Conservation (phyloP, 2,888 invertebrate species). For the Polydrusus cervinus region DNA sequence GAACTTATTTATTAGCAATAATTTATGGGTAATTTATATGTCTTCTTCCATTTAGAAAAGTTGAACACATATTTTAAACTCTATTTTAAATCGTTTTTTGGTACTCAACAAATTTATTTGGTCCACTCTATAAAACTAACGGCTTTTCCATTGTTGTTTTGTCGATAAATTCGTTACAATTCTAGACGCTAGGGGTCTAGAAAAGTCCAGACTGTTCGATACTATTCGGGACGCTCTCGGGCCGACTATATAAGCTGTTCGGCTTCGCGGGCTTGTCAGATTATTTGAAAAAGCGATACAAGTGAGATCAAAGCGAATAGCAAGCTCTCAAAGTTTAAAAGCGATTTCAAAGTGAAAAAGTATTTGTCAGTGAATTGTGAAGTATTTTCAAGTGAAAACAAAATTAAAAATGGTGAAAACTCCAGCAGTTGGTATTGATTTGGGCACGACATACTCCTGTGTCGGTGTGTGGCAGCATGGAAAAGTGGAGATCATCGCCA, state of each 20-base stretch:
- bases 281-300: constrained; percentile 31
- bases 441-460: constrained; percentile 92
- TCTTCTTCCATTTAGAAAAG: no score
- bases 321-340: constrained; percentile 18
- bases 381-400: constrained; percentile 3
- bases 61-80: no score
- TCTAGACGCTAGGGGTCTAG: not conserved
- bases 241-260: constrained; percentile 27
- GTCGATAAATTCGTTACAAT: constrained; percentile 12
- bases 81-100: no score
- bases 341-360: constrained; percentile 1
- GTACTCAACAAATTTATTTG: not conserved
- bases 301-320: constrained; percentile 15
- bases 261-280: constrained; percentile 25
- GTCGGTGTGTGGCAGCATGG: constrained; percentile 87
- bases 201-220: constrained; percentile 25
- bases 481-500: constrained; percentile 90
- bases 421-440: constrained; percentile 84
- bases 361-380: constrained; percentile 28
- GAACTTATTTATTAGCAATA: no score
- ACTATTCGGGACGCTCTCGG: constrained; percentile 14
- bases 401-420: constrained; percentile 66
- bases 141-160: not conserved
- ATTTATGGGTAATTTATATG: no score
- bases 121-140: constrained; percentile 5